Evolutionary conservation across 2,797 vertebrate species (phyloP).

Genomic region (Lagodon rhomboides): DNA sequence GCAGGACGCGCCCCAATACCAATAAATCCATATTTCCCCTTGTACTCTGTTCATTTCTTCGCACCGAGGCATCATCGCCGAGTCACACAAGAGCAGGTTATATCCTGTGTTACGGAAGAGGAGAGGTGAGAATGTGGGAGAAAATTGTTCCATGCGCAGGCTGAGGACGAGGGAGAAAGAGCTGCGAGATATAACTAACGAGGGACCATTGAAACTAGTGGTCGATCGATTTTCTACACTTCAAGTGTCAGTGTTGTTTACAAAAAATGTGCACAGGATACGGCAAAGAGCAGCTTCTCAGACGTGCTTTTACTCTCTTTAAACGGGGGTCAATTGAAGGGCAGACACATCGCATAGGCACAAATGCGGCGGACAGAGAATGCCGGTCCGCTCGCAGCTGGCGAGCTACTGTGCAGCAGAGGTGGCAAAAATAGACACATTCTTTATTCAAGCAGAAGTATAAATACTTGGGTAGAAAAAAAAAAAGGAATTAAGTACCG

Average conservation of each 20-base stretch:
- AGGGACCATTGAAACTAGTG: slow-evolving; percentile 30
- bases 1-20: slow-evolving; percentile 63
- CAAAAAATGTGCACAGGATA: slow-evolving; percentile 24
- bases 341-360: slow-evolving; percentile 16
- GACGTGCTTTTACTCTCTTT: neutral
- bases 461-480: no score
- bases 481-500: no score
- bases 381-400: neutral
- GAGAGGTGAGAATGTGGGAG: slow-evolving; percentile 21
- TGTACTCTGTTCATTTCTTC: slow-evolving; percentile 65
- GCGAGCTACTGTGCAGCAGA: neutral
- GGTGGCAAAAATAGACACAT: no score
- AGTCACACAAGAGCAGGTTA: slow-evolving; percentile 63
- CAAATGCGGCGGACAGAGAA: neutral
- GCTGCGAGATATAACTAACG: slow-evolving; percentile 37
- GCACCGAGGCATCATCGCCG: slow-evolving; percentile 44
- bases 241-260: slow-evolving; percentile 43
- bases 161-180: slow-evolving; percentile 30
- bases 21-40: slow-evolving; percentile 76
- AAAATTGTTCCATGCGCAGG: slow-evolving; percentile 22
- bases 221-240: slow-evolving; percentile 36
- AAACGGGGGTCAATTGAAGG: slow-evolving; percentile 29
- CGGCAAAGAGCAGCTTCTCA: slow-evolving; percentile 1
- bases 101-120: slow-evolving; percentile 53
- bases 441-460: no score